Base-by-base conservation (phyloP, 2,797 vertebrate species). In the Neostethus bicornis region DNA sequence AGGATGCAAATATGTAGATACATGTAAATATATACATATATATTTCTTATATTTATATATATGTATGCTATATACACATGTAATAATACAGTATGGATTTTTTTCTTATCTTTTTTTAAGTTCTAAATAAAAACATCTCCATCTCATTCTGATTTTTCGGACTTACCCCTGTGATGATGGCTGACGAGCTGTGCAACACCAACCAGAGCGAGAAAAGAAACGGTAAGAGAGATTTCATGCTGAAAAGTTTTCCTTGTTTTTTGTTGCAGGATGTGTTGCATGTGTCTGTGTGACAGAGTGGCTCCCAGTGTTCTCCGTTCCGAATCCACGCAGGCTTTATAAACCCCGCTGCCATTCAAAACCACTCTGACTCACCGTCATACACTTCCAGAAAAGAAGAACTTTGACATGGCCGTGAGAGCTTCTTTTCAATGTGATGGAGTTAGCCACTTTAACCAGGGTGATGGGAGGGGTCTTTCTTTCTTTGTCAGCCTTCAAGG, bases 161-260 rank as follows among this genome's bases (percentile, higher is more conserved):
- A 90, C 92, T 90, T 66, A 93, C 92, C 91, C 92, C 92, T 5
- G 91, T 93, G 69, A 93, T 93, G 74, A 93, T 79, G 0, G 91
- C 90, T 16, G 88, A 73, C 2, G 83, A 92, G 41, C 87, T 82
- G 1, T 31, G 48, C 4, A 88, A 89, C 68, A 91, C 73, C 61
- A 90, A 4, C 59, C 91, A 21, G 37, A 90, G 70, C 23, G 50
- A 71, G 66, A 89, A 68, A 62, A 92, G 64, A 19, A 90, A 38
- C 1, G 64, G 70, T 24, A 84, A 46, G 61, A 81, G 76, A 51
- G 79, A 84, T 61, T 54, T 91, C 90, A 92, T 92, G 73, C 51
- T 58, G 75, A 79, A 76, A 61, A 73, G 34, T 41, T 51, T 70
- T 47, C 31, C 61, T 37, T 24, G 59, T 23, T 48, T 39, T 73